Percentiles rank a stretch among this genome's conserved stretches.
phyloP scores from a whole-genome alignment of 2,888 invertebrate genomes.

The Panzeria rudis region DNA sequence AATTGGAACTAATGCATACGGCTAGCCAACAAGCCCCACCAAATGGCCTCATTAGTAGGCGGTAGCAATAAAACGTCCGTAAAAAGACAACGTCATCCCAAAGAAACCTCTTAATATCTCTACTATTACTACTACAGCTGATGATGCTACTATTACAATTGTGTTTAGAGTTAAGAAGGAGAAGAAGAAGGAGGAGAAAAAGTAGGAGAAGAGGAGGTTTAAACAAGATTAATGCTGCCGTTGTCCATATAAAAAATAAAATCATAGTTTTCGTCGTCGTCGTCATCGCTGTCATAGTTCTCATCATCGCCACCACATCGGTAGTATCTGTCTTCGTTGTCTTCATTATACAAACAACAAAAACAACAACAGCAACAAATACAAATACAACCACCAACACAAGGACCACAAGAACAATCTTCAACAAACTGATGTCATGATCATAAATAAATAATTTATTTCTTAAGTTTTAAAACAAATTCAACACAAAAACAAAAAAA shows the following conservation, averaged over 20 bases:
- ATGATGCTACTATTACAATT: constrained; percentile 36
- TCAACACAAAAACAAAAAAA: constrained; percentile 62
- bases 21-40: constrained; percentile 87
- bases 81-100: constrained; percentile 74
- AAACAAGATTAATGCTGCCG: constrained; percentile 58
- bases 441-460: constrained; percentile 72
- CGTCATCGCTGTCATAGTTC: constrained; percentile 44
- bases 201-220: constrained; percentile 62
- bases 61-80: constrained; percentile 87
- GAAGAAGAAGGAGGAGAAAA: constrained; percentile 36
- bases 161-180: constrained; percentile 62
- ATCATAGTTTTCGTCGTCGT: constrained; percentile 40
- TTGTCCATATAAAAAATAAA: constrained; percentile 60
- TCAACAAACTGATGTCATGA: constrained; percentile 73
- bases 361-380: constrained; percentile 60
- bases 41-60: constrained; percentile 92
- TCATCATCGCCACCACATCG: constrained; percentile 31
- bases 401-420: constrained; percentile 75
- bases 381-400: constrained; percentile 72
- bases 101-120: constrained; percentile 56
- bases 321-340: constrained; percentile 52
- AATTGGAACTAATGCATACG: constrained; percentile 94
- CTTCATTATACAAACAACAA: constrained; percentile 48
- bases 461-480: constrained; percentile 69
- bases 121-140: constrained; percentile 31